phyloP scores from a whole-genome alignment of 2,888 invertebrate genomes.

The Tuta absoluta region DNA sequence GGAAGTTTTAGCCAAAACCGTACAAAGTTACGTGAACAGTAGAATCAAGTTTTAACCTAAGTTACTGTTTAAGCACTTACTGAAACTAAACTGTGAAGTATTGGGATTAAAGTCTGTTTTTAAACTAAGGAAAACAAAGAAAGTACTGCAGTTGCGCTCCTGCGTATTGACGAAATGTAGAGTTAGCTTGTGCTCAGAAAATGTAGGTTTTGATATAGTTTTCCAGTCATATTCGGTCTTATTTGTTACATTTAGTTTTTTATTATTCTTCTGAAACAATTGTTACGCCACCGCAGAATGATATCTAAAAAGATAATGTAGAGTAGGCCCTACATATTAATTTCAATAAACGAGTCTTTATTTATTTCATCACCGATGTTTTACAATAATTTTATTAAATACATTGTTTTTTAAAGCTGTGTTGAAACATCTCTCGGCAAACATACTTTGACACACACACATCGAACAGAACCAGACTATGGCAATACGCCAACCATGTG shows the following conservation, averaged over 20 bases:
- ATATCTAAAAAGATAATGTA: too few relatives aligned
- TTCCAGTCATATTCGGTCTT: background rate
- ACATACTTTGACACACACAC: background rate
- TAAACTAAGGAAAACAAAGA: slow-evolving; percentile 8
- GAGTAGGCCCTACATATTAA: too few relatives aligned
- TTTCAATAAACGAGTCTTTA: too few relatives aligned
- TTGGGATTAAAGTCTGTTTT: background rate
- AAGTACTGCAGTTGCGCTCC: slow-evolving; percentile 21
- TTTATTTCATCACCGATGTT: background rate
- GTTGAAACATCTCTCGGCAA: background rate
- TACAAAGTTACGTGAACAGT: background rate
- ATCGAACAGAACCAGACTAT: background rate
- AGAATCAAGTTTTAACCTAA: background rate
- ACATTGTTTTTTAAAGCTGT: too few relatives aligned
- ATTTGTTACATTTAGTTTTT: too few relatives aligned
- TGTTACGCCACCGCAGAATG: too few relatives aligned
- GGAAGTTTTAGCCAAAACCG: slow-evolving; percentile 9
- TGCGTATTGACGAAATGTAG: slow-evolving; percentile 16
- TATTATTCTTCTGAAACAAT: too few relatives aligned
- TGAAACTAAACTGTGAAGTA: background rate
- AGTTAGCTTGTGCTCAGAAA: background rate
- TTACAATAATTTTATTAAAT: too few relatives aligned
- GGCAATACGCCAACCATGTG: slow-evolving; percentile 25
- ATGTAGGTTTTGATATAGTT: background rate
- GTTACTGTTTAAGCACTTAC: background rate